Evolutionary conservation across 2,888 invertebrate genomes (phyloP).

Genomic region (Nematopogon swammerdamellus): DNA sequence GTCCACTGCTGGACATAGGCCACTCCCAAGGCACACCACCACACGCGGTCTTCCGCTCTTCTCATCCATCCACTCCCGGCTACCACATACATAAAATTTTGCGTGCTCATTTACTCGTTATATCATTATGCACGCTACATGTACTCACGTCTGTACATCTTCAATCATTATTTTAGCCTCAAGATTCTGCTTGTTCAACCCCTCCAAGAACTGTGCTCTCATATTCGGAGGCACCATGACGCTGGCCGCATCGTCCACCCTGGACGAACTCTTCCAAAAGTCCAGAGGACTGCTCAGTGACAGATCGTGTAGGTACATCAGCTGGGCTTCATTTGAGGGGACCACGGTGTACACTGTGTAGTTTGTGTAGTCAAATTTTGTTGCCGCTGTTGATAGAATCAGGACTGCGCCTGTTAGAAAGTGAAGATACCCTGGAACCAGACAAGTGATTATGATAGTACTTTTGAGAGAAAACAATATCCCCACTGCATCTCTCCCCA

Average conservation of each 20-base stretch:
- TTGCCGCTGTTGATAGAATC: not conserved
- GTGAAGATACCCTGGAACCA: not conserved
- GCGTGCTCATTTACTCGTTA: no score
- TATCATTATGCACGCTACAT: not conserved
- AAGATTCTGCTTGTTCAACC: constrained; percentile 18
- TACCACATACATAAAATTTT: no score
- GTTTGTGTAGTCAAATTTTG: not conserved
- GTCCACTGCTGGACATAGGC: no score
- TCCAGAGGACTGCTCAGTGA: not conserved
- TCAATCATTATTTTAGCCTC: constrained; percentile 21
- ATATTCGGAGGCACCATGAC: not conserved
- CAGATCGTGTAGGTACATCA: not conserved
- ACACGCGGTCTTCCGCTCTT: no score
- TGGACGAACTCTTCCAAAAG: not conserved
- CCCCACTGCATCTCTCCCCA: no score
- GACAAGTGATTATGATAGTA: no score
- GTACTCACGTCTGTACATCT: constrained; percentile 22
- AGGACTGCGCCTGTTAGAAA: not conserved
- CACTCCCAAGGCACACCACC: no score
- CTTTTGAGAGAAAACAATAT: no score
- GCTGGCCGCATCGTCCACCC: not conserved
- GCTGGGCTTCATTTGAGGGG: not conserved
- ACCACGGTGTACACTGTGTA: not conserved
- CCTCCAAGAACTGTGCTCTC: constrained; percentile 10
- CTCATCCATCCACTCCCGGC: no score